These are phyloP conservation scores for Sinocyclocheilus anshuiensis DNA, from an alignment of 2,113 vertebrate species.

Conservation along the genomic window DNA sequence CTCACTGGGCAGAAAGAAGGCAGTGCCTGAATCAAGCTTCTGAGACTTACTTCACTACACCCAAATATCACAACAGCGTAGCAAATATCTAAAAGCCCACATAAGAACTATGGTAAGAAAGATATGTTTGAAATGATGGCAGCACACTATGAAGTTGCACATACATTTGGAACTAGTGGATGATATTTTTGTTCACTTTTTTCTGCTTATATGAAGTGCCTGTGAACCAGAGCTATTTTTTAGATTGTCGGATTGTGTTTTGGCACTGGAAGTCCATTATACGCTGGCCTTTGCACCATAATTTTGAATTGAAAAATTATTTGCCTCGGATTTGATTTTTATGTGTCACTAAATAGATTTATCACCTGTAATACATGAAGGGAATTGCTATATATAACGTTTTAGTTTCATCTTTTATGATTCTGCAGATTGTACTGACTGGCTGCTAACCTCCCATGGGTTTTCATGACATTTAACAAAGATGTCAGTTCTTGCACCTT, in stretches of 20 bases:
- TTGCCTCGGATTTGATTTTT: background rate
- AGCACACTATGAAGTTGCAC: constrained; percentile 20
- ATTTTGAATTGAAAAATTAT: background rate
- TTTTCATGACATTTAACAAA: background rate
- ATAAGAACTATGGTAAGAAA: background rate
- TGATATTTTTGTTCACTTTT: constrained; percentile 25
- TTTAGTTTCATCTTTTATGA: constrained; percentile 9
- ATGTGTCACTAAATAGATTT: background rate
- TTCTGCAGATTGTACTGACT: constrained; percentile 7
- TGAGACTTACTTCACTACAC: constrained; percentile 63
- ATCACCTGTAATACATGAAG: constrained; percentile 10
- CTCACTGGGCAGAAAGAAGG: constrained; percentile 75
- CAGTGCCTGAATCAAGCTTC: constrained; percentile 90
- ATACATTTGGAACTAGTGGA: constrained; percentile 5
- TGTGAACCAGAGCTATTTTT: constrained; percentile 35
- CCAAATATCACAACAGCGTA: background rate
- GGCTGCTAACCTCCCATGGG: constrained; percentile 10
- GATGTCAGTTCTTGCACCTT: constrained; percentile 35
- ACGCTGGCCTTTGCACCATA: background rate
- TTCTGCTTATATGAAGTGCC: constrained; percentile 47
- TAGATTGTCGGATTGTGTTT: background rate
- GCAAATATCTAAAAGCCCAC: background rate
- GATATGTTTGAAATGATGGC: background rate
- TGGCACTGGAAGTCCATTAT: constrained; percentile 3
- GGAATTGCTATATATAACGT: constrained; percentile 8